Conservation (phyloP, 2,888 invertebrate species). For the Drosophila fungiperda region DNA sequence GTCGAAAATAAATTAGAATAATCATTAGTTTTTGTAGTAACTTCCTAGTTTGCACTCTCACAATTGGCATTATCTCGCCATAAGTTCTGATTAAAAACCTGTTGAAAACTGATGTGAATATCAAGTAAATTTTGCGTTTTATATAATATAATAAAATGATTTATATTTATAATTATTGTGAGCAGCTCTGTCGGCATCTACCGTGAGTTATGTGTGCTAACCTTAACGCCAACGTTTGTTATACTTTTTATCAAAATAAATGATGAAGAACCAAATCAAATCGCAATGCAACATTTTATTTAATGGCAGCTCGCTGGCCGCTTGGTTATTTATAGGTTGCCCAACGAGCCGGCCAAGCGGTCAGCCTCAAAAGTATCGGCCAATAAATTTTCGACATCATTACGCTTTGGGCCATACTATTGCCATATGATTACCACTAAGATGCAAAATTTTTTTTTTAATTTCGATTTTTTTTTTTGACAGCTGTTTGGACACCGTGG, state of each 20-base stretch:
- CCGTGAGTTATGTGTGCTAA: conserved; percentile 37
- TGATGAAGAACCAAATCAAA: conserved; percentile 67
- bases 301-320: conserved; percentile 46
- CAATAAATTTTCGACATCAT: conserved; percentile 81
- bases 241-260: conserved; percentile 78
- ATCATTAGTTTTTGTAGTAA: not conserved
- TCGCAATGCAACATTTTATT: conserved; percentile 50
- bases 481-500: conserved; percentile 84
- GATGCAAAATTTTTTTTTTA: not conserved
- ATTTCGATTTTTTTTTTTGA: conserved; percentile 36
- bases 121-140: not conserved
- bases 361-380: conserved; percentile 65
- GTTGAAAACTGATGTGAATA: not conserved
- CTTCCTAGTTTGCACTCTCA: not conserved
- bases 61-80: not conserved
- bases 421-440: conserved; percentile 44
- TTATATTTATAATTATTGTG: conserved; percentile 3
- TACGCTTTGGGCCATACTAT: conserved; percentile 48
- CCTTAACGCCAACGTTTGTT: conserved; percentile 78
- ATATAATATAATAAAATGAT: not conserved
- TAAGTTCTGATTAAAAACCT: not conserved
- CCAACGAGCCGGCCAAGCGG: conserved; percentile 72
- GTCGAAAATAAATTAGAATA: not conserved
- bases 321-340: conserved; percentile 63
- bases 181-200: conserved; percentile 11